Conservation (phyloP, 2,888 invertebrate species). For the Baccha elongata region DNA sequence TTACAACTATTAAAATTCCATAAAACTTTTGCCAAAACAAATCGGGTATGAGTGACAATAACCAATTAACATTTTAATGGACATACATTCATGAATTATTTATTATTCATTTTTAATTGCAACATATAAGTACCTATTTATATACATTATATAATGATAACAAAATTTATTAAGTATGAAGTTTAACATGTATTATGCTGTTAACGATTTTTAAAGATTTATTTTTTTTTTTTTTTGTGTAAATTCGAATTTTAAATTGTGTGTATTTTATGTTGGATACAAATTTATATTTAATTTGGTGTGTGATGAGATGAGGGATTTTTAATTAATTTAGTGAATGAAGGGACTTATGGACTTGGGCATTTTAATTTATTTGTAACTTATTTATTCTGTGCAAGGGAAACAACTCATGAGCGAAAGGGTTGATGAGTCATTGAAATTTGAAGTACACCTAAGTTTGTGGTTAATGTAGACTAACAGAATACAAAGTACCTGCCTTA, state of each 20-base stretch:
- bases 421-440: not conserved
- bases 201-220: constrained; percentile 25
- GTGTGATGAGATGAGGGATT: constrained; percentile 12
- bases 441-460: too few relatives aligned
- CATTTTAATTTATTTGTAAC: constrained; percentile 3
- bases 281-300: not conserved
- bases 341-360: not conserved
- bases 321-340: constrained; percentile 18
- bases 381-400: not conserved
- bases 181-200: not conserved
- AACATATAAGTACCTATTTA: not conserved
- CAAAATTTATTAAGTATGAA: not conserved
- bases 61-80: constrained; percentile 62
- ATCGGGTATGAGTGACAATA: constrained; percentile 63
- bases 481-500: too few relatives aligned
- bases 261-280: not conserved
- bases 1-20: constrained; percentile 56
- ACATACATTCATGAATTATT: constrained; percentile 54
- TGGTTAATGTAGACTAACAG: too few relatives aligned
- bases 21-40: constrained; percentile 34
- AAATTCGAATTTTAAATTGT: not conserved
- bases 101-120: constrained; percentile 32
- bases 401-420: not conserved
- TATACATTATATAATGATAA: too few relatives aligned
- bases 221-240: not conserved